phyloP scores from a whole-genome alignment of 2,888 invertebrate genomes.

The Pandemis corylana region DNA sequence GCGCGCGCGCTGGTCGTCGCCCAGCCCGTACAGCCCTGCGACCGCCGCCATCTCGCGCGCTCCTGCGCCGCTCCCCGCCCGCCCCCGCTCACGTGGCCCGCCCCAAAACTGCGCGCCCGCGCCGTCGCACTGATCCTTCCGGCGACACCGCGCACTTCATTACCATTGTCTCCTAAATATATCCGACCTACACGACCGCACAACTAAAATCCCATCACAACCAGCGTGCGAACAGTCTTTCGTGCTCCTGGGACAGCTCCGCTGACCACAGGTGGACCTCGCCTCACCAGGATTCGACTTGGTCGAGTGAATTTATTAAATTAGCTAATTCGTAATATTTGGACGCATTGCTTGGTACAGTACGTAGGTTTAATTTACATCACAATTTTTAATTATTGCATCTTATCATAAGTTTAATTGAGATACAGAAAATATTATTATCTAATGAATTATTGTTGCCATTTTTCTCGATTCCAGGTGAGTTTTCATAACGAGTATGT shows the following conservation, averaged over 20 bases:
- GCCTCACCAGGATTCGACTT: constrained; percentile 40
- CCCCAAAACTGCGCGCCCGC: constrained; percentile 25
- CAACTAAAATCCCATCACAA: constrained; percentile 37
- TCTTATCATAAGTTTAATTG: constrained; percentile 43
- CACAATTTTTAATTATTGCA: constrained; percentile 43
- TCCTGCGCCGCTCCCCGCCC: constrained; percentile 55
- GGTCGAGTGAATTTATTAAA: constrained; percentile 39
- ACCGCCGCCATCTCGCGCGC: constrained; percentile 88
- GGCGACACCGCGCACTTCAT: constrained; percentile 41
- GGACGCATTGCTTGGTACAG: constrained; percentile 41
- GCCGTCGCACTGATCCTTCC: constrained; percentile 23
- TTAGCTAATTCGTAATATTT: constrained; percentile 42
- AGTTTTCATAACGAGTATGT: constrained; percentile 36
- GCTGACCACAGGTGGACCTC: constrained; percentile 41
- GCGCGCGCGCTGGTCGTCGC: constrained; percentile 88
- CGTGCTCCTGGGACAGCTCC: constrained; percentile 40
- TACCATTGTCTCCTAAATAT: constrained; percentile 35
- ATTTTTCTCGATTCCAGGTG: constrained; percentile 29
- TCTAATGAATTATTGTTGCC: constrained; percentile 39
- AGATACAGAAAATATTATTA: constrained; percentile 35
- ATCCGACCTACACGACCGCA: constrained; percentile 22
- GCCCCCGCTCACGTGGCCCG: constrained; percentile 46
- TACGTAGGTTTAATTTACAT: constrained; percentile 38
- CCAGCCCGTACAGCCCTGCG: constrained; percentile 91
- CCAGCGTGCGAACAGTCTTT: constrained; percentile 38